phyloP scores from a whole-genome alignment of 2,797 vertebrate species.

The Acanthurus leucopareius region DNA sequence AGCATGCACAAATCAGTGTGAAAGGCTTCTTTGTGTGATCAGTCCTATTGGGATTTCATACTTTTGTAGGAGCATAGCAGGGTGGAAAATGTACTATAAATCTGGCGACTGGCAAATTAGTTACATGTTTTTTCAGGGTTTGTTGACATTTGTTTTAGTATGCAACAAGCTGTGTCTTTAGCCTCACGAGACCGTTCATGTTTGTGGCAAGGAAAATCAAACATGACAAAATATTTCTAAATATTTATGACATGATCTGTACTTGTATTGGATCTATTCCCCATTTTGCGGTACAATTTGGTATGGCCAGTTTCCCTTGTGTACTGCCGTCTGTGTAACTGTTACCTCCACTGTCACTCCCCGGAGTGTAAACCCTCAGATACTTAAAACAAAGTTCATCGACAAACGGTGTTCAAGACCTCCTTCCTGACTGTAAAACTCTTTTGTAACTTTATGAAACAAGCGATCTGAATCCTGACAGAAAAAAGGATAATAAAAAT shows the following conservation, averaged over 20 bases:
- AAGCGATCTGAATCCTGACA: background rate
- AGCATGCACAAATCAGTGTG: conserved; percentile 39
- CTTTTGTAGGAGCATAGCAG: conserved; percentile 40
- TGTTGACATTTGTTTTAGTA: conserved; percentile 38
- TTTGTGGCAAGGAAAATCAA: conserved; percentile 19
- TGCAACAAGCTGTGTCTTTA: conserved; percentile 11
- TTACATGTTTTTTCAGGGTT: conserved; percentile 53
- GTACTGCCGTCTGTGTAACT: background rate
- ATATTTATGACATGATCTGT: conserved; percentile 29
- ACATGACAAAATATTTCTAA: conserved; percentile 17
- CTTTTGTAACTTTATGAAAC: background rate
- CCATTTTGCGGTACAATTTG: background rate
- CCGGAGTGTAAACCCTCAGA: background rate
- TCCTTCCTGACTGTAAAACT: background rate
- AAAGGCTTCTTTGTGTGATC: conserved; percentile 76
- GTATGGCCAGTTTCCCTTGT: conserved; percentile 2
- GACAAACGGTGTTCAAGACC: background rate
- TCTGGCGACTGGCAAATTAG: conserved; percentile 46
- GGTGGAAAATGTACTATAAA: conserved; percentile 61
- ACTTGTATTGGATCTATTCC: background rate
- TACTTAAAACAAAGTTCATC: background rate
- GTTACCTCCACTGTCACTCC: background rate
- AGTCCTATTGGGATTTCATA: conserved; percentile 52
- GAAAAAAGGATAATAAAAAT: no score
- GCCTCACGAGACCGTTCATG: background rate